Evolutionary conservation across 2,113 vertebrate genomes (phyloP).

Genomic region (Mesoclemmys tuberculata): DNA sequence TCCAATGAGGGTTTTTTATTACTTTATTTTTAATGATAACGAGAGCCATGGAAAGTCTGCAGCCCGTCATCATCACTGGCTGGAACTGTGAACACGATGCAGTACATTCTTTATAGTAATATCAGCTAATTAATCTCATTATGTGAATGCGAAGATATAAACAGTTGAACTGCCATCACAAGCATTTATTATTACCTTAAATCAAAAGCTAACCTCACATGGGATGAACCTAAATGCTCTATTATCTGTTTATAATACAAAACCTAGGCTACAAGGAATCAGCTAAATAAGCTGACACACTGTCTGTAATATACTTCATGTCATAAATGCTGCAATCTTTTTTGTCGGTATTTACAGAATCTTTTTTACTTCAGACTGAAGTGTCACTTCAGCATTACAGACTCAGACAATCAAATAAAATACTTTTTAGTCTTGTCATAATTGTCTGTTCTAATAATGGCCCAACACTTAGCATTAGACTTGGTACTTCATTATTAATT

Average conservation of each 20-base stretch:
- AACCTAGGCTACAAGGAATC: constrained; percentile 22
- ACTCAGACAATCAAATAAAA: neutral
- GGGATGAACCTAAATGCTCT: neutral
- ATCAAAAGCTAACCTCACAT: neutral
- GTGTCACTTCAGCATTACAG: neutral
- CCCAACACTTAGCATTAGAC: neutral
- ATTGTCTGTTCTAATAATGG: neutral
- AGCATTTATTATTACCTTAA: neutral
- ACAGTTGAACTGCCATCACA: neutral
- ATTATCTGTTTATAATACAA: constrained; percentile 16
- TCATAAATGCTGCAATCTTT: neutral
- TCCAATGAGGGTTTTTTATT: neutral
- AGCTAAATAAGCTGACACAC: neutral
- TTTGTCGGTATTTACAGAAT: neutral
- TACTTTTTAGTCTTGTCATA: neutral
- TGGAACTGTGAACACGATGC: neutral
- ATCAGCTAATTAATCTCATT: constrained; percentile 33
- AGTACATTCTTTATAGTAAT: neutral
- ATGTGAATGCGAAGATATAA: constrained; percentile 40
- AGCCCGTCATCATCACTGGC: neutral
- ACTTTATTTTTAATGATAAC: constrained; percentile 21
- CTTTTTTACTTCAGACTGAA: neutral
- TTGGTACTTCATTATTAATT: neutral
- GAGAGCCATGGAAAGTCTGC: constrained; percentile 3
- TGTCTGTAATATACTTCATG: neutral